Conservation (phyloP, 2,113 vertebrate species). For the Telmatochromis sp. region DNA sequence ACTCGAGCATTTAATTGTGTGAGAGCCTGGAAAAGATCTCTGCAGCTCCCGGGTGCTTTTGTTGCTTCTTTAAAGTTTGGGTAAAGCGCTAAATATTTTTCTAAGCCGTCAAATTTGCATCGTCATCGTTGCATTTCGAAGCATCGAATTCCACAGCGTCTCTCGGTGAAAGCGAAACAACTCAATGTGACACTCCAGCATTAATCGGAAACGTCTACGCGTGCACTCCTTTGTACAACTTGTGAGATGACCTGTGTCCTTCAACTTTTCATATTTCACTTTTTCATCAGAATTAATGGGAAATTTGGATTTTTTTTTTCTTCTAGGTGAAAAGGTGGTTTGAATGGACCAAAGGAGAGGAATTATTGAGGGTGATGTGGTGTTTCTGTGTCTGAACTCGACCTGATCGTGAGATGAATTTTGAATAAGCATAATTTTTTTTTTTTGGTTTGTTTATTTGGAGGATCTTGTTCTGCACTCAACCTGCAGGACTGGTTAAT, state of each 20-base stretch:
- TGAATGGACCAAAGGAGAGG: conserved; percentile 9
- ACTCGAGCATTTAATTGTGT: neutral
- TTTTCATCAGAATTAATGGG: neutral
- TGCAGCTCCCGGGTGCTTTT: neutral
- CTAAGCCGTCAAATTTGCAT: neutral
- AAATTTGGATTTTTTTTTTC: neutral
- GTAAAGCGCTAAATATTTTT: neutral
- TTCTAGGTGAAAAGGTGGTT: neutral
- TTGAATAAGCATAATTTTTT: neutral
- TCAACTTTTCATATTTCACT: neutral
- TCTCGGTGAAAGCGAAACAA: neutral
- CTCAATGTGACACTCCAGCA: conserved; percentile 16
- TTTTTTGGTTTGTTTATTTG: neutral
- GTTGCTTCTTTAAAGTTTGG: neutral
- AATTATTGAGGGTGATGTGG: neutral
- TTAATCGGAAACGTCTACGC: neutral
- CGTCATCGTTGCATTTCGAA: neutral
- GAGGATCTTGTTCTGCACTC: neutral
- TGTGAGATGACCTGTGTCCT: neutral
- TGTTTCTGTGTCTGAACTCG: neutral
- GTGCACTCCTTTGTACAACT: neutral
- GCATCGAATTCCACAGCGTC: neutral
- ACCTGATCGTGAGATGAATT: neutral
- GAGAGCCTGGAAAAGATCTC: neutral
- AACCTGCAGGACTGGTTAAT: conserved; percentile 18